Percentiles rank a stretch among this genome's conserved stretches.
phyloP scores from a whole-genome alignment of 2,888 invertebrate genomes.

The Amphipoea oculea region DNA sequence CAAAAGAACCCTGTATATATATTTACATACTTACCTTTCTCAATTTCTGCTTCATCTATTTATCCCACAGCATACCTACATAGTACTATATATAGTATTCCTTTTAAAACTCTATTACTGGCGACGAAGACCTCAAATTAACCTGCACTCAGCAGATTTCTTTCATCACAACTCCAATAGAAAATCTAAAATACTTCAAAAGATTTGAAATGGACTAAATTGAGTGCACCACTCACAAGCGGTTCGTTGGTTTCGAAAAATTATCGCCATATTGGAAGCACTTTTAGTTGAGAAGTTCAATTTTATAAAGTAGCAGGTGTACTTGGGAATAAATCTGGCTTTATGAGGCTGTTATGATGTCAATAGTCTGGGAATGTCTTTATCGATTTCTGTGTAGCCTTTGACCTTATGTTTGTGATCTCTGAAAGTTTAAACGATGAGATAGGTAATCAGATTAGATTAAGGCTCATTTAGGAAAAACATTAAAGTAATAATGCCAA shows the following conservation, averaged over 20 bases:
- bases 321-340: conserved; percentile 33
- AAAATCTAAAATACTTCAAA: conserved; percentile 43
- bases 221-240: conserved; percentile 35
- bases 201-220: conserved; percentile 42
- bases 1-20: no score
- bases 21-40: neutral
- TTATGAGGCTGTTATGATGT: conserved; percentile 29
- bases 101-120: conserved; percentile 19
- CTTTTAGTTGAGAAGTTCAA: conserved; percentile 31
- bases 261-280: conserved; percentile 37
- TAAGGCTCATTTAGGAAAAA: neutral
- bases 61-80: neutral
- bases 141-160: conserved; percentile 41
- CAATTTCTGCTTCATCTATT: conserved; percentile 6
- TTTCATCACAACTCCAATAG: conserved; percentile 18
- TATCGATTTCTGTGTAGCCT: conserved; percentile 1
- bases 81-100: neutral
- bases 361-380: conserved; percentile 15
- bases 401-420: conserved; percentile 21
- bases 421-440: neutral
- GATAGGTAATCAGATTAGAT: neutral
- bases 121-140: conserved; percentile 23
- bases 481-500: no score
- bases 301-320: conserved; percentile 54
- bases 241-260: conserved; percentile 51